phyloP scores from a whole-genome alignment of 2,888 invertebrate species.

The Volucella zonaria region DNA sequence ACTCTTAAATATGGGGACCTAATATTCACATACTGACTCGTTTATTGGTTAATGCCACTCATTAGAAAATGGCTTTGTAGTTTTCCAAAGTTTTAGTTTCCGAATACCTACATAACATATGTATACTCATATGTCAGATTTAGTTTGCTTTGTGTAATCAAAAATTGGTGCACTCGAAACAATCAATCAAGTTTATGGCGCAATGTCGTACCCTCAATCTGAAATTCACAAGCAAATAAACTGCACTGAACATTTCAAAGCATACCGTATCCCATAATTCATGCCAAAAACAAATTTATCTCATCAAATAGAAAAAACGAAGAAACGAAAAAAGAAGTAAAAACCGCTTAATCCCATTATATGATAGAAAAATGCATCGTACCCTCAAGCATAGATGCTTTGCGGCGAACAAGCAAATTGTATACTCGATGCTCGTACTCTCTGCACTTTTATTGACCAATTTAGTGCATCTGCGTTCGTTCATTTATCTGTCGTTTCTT shows the following conservation, averaged over 20 bases:
- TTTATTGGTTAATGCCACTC: too few species aligned
- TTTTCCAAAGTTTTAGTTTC: too few species aligned
- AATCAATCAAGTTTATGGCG: slow-evolving; percentile 25
- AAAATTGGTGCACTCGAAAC: slow-evolving; percentile 30
- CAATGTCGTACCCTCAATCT: slow-evolving; percentile 1
- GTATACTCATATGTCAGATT: too few species aligned
- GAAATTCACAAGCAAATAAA: neutral
- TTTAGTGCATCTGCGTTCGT: slow-evolving; percentile 64
- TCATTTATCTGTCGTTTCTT: neutral
- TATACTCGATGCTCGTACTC: slow-evolving; percentile 30
- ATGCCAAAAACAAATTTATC: slow-evolving; percentile 44
- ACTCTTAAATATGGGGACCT: too few species aligned
- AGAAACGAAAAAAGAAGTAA: slow-evolving; percentile 8
- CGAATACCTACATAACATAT: too few species aligned
- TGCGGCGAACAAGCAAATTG: slow-evolving; percentile 48
- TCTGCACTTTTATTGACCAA: slow-evolving; percentile 69
- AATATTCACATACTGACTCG: too few species aligned
- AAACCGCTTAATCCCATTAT: slow-evolving; percentile 64
- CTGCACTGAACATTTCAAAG: slow-evolving; percentile 27
- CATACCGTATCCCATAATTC: slow-evolving; percentile 17
- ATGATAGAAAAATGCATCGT: slow-evolving; percentile 59
- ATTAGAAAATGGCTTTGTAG: too few species aligned
- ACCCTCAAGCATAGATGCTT: slow-evolving; percentile 38
- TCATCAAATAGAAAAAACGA: slow-evolving; percentile 19
- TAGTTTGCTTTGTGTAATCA: neutral